Percentiles rank a stretch among this genome's conserved stretches.
These are phyloP conservation scores for Lampropteryx suffumata DNA, from an alignment of 2,888 invertebrate species.

Conservation along the genomic window DNA sequence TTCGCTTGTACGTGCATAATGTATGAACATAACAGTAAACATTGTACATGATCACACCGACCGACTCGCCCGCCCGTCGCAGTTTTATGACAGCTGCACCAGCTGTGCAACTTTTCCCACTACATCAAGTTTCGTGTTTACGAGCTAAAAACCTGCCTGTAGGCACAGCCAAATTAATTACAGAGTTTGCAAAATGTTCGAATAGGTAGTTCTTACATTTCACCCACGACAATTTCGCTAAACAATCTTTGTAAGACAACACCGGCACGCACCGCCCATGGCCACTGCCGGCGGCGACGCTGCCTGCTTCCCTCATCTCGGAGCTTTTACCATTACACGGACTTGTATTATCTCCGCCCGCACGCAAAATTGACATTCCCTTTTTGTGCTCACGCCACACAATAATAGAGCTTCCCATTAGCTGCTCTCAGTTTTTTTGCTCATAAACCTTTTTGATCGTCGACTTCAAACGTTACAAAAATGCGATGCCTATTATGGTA, in stretches of 20 bases:
- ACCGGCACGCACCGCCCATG: slow-evolving; percentile 27
- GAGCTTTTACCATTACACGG: slow-evolving; percentile 45
- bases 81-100: slow-evolving; percentile 45
- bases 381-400: slow-evolving; percentile 47
- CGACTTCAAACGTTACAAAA: slow-evolving; percentile 42
- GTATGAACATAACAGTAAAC: slow-evolving; percentile 36
- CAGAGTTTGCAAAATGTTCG: slow-evolving; percentile 10
- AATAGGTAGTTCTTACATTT: slow-evolving; percentile 27
- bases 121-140: slow-evolving; percentile 25
- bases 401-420: slow-evolving; percentile 52
- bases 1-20: slow-evolving; percentile 30
- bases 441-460: slow-evolving; percentile 43
- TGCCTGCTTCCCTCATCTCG: slow-evolving; percentile 23
- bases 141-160: slow-evolving; percentile 14
- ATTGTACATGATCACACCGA: slow-evolving; percentile 31
- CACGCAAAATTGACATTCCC: slow-evolving; percentile 62
- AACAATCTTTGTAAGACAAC: slow-evolving; percentile 38
- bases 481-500: slow-evolving; percentile 31
- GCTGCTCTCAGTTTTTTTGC: slow-evolving; percentile 46
- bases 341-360: slow-evolving; percentile 46
- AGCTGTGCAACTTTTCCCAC: slow-evolving; percentile 33
- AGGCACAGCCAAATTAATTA: slow-evolving; percentile 11
- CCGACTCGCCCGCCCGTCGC: slow-evolving; percentile 23
- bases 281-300: slow-evolving; percentile 24
- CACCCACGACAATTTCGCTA: slow-evolving; percentile 40